Evolutionary conservation across 2,113 vertebrate species (phyloP), one percentile per base, ranked within the genome.

Genomic region (Plotosus lineatus): DNA sequence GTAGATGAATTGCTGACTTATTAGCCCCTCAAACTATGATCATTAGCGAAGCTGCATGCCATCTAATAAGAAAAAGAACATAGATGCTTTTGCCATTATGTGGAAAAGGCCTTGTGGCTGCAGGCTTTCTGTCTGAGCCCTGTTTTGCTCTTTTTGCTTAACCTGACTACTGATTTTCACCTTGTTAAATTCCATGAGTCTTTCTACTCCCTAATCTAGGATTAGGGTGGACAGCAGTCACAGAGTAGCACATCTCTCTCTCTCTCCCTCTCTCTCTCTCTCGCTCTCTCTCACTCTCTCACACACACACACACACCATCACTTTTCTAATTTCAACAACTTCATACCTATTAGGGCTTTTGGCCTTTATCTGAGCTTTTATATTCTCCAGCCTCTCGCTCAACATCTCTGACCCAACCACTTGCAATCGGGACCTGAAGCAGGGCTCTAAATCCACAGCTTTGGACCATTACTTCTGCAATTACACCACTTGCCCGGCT

Each of bases 351-450:
- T 90, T 89, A 87, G 88, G 84, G 86, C 87, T 91, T n/a, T 84
- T 88, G 85, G 83, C 83, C 89, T 92, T 92, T 93, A 93, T 91
- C 91, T 88, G 87, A 90, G 90, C 90, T 92, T 92, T 93, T 87
- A 91, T 88, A 90, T 90, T 91, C 90, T 85, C 85, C 84, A 88
- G 88, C 82, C 85, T 85, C 83, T 88, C 88, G 89, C 88, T 93
- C 89, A 88, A 92, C 90, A 92, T 86, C 87, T 85, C 77, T 87
- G 77, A 83, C 86, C 88, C 89, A 88, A 88, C 86, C 89, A 84
- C 87, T 88, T 88, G 87, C 88, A 93, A 92, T 91, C 87, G 89
- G 87, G 82, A 69, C 79, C 40, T 74, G 53, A 85, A 84, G 82
- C 73, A 87, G 86, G 87, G 84, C 87, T 85, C 84, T 78, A 75